phyloP scores from a whole-genome alignment of 2,113 vertebrate genomes.

The Pseudolaguvia tuberculata region DNA sequence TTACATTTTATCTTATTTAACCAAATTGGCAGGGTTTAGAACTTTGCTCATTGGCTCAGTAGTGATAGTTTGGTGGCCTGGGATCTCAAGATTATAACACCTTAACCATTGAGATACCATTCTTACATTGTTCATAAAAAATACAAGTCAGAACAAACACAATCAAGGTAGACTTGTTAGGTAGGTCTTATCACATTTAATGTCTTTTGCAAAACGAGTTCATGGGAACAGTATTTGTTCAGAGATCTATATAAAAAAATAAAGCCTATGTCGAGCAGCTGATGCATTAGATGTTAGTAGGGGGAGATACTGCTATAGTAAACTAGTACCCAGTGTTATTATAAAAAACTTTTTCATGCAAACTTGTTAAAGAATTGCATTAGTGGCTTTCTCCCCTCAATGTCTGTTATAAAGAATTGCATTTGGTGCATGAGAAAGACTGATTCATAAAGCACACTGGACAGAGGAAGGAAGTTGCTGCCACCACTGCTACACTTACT shows the following conservation, averaged over 20 bases:
- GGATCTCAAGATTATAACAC: no score
- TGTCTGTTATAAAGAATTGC: not conserved
- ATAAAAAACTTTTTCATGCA: not conserved
- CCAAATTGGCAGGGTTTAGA: no score
- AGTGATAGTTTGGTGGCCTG: no score
- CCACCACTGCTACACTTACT: slow-evolving; percentile 9
- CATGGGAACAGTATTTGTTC: not conserved
- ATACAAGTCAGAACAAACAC: slow-evolving; percentile 22
- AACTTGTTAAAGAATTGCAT: not conserved
- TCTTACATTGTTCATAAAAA: not conserved
- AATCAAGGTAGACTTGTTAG: slow-evolving; percentile 43
- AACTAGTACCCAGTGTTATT: not conserved
- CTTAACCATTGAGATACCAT: no score
- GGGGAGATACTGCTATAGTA: not conserved
- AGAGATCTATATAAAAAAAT: not conserved
- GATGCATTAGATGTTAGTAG: not conserved
- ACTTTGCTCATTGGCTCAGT: no score
- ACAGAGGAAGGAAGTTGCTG: slow-evolving; percentile 40
- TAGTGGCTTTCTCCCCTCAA: not conserved
- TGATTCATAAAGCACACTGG: slow-evolving; percentile 40
- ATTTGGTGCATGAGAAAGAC: slow-evolving; percentile 6
- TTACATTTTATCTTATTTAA: no score
- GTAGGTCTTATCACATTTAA: slow-evolving; percentile 35
- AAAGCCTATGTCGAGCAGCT: not conserved
- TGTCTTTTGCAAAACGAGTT: slow-evolving; percentile 3